Conservation (phyloP, 2,888 invertebrate genomes). For the Meiosimyza platycephala region DNA sequence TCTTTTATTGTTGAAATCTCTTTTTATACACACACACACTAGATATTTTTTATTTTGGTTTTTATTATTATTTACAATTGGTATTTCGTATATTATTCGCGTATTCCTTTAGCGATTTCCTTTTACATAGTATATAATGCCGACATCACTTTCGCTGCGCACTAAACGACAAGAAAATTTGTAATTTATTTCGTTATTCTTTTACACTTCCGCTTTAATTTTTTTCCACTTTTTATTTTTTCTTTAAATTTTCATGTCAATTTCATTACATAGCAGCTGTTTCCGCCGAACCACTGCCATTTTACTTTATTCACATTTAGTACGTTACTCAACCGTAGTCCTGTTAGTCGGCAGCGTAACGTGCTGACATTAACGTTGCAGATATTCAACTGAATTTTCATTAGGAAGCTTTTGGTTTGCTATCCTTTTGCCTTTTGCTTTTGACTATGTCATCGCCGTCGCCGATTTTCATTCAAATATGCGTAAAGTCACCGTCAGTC, state of each 20-base stretch:
- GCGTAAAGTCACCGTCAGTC: neutral
- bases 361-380: slow-evolving; percentile 19
- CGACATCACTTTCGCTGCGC: too few species aligned
- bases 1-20: too few species aligned
- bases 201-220: neutral
- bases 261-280: slow-evolving; percentile 15
- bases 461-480: slow-evolving; percentile 15
- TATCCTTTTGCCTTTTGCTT: slow-evolving; percentile 13
- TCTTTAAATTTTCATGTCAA: neutral
- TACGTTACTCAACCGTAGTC: neutral
- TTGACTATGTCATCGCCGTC: neutral
- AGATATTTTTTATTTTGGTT: too few species aligned
- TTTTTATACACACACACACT: too few species aligned
- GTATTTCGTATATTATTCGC: too few species aligned
- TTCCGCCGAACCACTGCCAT: slow-evolving; percentile 15
- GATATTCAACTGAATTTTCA: slow-evolving; percentile 27
- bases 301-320: neutral
- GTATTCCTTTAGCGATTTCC: too few species aligned
- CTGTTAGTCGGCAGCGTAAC: neutral
- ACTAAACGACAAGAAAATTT: slow-evolving; percentile 14
- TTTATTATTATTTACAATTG: too few species aligned
- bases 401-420: slow-evolving; percentile 26
- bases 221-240: neutral
- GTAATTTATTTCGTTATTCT: slow-evolving; percentile 1
- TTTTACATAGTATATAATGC: too few species aligned